A percentile compares a stretch with the other conserved stretches of the same genome.
Conservation (phyloP, 2,113 vertebrate species). For the Panthera leo region DNA sequence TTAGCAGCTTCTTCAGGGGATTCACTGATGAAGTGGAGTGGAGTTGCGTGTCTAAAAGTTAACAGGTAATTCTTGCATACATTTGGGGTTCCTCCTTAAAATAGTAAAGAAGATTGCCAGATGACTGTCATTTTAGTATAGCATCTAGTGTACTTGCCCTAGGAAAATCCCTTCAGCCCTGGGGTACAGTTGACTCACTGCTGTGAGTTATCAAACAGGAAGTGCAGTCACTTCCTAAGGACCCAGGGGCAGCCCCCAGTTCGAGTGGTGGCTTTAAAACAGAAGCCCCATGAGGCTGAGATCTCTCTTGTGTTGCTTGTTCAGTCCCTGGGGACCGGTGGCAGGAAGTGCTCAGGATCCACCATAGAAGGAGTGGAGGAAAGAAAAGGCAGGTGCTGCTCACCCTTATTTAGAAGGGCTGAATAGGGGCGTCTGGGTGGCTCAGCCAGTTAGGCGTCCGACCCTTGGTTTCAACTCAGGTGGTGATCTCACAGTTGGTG, state of each 20-base stretch:
- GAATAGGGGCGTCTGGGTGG: too few species aligned
- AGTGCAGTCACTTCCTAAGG: neutral
- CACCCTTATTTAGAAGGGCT: neutral
- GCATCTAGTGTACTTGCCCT: neutral
- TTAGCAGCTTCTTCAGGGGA: neutral
- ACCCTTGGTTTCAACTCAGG: too few species aligned
- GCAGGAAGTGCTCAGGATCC: fast-evolving
- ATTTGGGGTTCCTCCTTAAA: neutral
- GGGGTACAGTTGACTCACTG: neutral
- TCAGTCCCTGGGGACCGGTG: neutral
- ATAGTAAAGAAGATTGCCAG: neutral
- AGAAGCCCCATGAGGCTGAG: neutral
- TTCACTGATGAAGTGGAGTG: neutral
- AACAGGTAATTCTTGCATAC: neutral
- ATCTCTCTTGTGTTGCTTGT: neutral
- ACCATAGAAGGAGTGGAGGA: neutral
- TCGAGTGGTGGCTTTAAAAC: neutral
- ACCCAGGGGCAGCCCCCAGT: neutral
- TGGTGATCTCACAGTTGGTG: too few species aligned
- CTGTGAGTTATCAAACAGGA: neutral
- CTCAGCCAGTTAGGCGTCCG: too few species aligned
- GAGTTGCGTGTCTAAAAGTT: neutral
- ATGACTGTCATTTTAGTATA: neutral
- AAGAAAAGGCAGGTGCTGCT: neutral
- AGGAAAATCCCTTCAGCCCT: conserved; percentile 46